Conservation (phyloP, 1,140 invertebrate species). For the Atta colombica region DNA sequence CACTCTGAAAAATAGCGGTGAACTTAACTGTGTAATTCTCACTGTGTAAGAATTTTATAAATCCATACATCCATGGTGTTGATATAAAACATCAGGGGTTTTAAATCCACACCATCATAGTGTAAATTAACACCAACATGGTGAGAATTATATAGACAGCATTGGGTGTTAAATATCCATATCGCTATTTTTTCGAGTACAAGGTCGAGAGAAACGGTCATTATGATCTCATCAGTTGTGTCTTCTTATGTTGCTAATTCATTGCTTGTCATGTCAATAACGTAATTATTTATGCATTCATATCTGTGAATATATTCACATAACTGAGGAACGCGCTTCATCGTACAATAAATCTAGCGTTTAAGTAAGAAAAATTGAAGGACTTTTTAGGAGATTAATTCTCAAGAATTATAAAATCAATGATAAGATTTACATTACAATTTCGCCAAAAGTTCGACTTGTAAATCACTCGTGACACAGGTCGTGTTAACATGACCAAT, state of each 20-base stretch:
- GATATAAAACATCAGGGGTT: too few species aligned
- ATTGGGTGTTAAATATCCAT: too few species aligned
- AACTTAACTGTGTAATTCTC: too few species aligned
- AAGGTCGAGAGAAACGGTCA: neutral
- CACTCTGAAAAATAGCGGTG: too few species aligned
- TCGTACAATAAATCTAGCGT: neutral
- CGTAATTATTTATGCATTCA: conserved; percentile 16
- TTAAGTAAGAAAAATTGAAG: neutral
- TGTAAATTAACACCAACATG: too few species aligned
- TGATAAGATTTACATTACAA: neutral
- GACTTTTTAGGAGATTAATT: neutral
- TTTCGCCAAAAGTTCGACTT: neutral
- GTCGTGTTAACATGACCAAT: too few species aligned
- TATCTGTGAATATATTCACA: conserved; percentile 7
- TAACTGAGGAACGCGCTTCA: neutral
- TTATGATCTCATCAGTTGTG: neutral
- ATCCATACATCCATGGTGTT: too few species aligned
- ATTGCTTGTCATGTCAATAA: neutral
- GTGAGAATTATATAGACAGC: too few species aligned
- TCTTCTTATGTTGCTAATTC: neutral
- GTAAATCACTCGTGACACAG: neutral
- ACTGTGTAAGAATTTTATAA: too few species aligned
- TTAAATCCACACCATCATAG: too few species aligned
- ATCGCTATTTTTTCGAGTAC: too few species aligned
- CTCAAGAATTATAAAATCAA: neutral